Conservation (phyloP, 2,888 invertebrate genomes). For the Atherix ibis region DNA sequence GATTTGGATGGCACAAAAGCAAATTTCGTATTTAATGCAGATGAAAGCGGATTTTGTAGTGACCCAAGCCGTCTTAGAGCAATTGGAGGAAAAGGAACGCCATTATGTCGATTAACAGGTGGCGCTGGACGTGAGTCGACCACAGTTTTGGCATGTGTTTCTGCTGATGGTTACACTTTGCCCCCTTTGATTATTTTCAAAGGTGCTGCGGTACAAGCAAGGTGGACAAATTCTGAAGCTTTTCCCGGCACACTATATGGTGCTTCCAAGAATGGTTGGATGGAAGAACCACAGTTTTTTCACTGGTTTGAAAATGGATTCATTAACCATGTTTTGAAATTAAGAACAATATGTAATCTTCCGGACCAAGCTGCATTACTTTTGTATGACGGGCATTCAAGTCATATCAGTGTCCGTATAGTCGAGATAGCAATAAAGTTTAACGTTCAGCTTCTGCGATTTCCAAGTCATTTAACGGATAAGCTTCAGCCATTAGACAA, state of each 20-base stretch:
- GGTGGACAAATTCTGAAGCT: constrained; percentile 3
- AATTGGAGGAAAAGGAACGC: constrained; percentile 5
- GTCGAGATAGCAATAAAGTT: constrained; percentile 2
- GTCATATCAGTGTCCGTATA: constrained; percentile 9
- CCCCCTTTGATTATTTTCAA: constrained; percentile 7
- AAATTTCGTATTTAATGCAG: constrained; percentile 6
- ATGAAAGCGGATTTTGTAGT: constrained; percentile 4
- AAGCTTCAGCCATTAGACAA: constrained; percentile 6
- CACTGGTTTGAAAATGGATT: constrained; percentile 1
- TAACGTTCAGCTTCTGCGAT: constrained; percentile 5
- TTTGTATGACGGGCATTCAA: constrained; percentile 7
- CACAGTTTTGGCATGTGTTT: constrained; percentile 7
- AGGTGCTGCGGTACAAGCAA: constrained; percentile 5
- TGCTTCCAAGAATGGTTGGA: constrained; percentile 5
- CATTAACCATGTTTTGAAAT: background rate
- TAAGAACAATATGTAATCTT: background rate
- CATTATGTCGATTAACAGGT: constrained; percentile 4
- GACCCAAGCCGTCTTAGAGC: constrained; percentile 4
- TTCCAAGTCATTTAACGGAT: constrained; percentile 6
- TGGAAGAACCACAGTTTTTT: background rate
- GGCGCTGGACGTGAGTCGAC: constrained; percentile 6
- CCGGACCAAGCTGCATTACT: constrained; percentile 5
- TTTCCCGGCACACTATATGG: constrained; percentile 6
- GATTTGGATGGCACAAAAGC: constrained; percentile 2
- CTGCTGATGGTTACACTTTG: constrained; percentile 1